Evolutionary conservation across 1,140 invertebrate species (phyloP).

Genomic region (Calephelis nemesis): DNA sequence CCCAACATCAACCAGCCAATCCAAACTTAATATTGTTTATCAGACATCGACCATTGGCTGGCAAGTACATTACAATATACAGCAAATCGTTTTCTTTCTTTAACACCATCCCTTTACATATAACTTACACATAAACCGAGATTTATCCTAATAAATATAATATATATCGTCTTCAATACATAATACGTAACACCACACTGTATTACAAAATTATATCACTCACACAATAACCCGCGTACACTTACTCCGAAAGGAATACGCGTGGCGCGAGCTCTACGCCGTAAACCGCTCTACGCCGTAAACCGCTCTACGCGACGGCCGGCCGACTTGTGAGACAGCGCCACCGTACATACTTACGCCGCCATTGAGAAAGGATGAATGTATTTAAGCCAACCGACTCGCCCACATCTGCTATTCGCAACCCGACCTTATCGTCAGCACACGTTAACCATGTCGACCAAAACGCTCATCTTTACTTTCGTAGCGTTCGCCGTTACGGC

Average conservation of each 20-base stretch:
- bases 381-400: slow-evolving; percentile 27
- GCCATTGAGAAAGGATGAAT: slow-evolving; percentile 19
- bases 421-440: slow-evolving; percentile 39
- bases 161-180: background rate
- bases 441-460: slow-evolving; percentile 28
- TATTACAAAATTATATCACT: background rate
- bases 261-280: background rate
- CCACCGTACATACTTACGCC: slow-evolving; percentile 3
- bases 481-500: slow-evolving; percentile 21
- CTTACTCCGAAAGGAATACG: no score
- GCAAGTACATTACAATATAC: background rate
- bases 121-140: slow-evolving; percentile 3
- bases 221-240: no score
- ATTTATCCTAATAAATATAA: background rate
- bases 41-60: background rate
- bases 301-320: slow-evolving; percentile 10
- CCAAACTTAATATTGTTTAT: slow-evolving; percentile 4
- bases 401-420: slow-evolving; percentile 45
- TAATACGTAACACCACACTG: background rate
- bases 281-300: no score
- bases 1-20: background rate
- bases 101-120: no score
- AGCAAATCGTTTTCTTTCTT: background rate
- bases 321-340: slow-evolving; percentile 3
- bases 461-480: slow-evolving; percentile 24